phyloP scores from a whole-genome alignment of 2,888 invertebrate species.

The Dasypogon diadema region DNA sequence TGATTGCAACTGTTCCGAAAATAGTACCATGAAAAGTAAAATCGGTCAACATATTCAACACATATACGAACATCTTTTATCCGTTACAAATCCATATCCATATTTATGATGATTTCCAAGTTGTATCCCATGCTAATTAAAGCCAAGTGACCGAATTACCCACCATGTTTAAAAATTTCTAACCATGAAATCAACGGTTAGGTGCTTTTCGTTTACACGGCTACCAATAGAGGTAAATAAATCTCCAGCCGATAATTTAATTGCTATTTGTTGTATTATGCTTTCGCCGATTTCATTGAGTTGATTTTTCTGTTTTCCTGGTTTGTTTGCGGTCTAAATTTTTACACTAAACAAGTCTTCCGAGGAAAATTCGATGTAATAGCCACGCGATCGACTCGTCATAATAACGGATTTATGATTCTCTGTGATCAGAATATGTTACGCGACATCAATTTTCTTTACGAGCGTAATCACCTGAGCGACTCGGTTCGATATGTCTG shows the following conservation, averaged over 20 bases:
- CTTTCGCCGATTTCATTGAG: slow-evolving; percentile 5
- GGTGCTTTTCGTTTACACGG: neutral
- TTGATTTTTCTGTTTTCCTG: slow-evolving; percentile 4
- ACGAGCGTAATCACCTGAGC: slow-evolving; percentile 44
- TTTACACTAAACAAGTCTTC: neutral
- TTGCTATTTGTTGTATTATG: neutral
- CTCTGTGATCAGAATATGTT: slow-evolving; percentile 39
- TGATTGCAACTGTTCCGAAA: no score
- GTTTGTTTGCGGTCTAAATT: slow-evolving; percentile 38
- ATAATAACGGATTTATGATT: slow-evolving; percentile 51
- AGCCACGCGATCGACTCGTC: slow-evolving; percentile 49
- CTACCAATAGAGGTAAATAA: neutral
- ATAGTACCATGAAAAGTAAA: no score
- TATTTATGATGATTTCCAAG: no score
- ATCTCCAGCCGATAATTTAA: slow-evolving; percentile 4
- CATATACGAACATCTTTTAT: no score
- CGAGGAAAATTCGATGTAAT: slow-evolving; percentile 18
- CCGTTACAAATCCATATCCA: no score
- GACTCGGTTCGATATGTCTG: slow-evolving; percentile 9
- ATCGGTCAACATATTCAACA: no score
- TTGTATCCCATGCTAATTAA: neutral
- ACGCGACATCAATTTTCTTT: slow-evolving; percentile 50
- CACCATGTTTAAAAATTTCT: neutral
- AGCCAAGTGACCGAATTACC: slow-evolving; percentile 11
- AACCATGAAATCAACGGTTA: slow-evolving; percentile 19